Conservation (phyloP, 2,113 vertebrate species). For the Boleophthalmus pectinirostris region DNA sequence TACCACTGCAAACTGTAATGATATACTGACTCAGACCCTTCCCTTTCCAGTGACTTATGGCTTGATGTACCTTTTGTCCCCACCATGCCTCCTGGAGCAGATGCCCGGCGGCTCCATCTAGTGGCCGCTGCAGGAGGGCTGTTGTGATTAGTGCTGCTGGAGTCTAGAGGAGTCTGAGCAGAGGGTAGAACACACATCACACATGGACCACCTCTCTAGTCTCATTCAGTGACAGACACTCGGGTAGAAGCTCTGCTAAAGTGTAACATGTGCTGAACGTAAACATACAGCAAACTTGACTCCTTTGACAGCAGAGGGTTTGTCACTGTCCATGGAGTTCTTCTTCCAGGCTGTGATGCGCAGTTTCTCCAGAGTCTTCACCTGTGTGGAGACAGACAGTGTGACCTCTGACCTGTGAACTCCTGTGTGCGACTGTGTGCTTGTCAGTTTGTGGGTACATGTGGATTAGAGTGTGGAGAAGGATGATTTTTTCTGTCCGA, state of each 20-base stretch:
- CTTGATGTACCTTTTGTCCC: background rate
- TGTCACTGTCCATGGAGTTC: conserved; percentile 57
- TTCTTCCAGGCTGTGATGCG: conserved; percentile 88
- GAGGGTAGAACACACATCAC: background rate
- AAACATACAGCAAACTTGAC: conserved; percentile 71
- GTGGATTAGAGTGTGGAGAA: too few relatives aligned
- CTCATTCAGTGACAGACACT: too few relatives aligned
- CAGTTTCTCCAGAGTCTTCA: conserved; percentile 86
- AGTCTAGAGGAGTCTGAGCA: conserved; percentile 74
- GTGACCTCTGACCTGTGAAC: background rate
- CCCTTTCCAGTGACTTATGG: too few relatives aligned
- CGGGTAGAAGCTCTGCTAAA: too few relatives aligned
- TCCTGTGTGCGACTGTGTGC: background rate
- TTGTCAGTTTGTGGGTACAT: too few relatives aligned
- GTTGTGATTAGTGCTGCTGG: conserved; percentile 55
- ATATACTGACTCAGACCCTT: too few relatives aligned
- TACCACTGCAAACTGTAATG: too few relatives aligned
- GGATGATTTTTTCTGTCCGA: too few relatives aligned
- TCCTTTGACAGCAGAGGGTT: conserved; percentile 39
- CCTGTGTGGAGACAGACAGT: conserved; percentile 32
- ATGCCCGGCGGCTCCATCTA: conserved; percentile 61
- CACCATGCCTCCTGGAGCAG: conserved; percentile 62
- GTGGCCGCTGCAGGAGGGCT: conserved; percentile 41
- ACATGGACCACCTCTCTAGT: too few relatives aligned
- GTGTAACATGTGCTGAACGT: background rate